Evolutionary conservation across 2,888 invertebrate species (phyloP).

Genomic region (Dendrolimus pini): DNA sequence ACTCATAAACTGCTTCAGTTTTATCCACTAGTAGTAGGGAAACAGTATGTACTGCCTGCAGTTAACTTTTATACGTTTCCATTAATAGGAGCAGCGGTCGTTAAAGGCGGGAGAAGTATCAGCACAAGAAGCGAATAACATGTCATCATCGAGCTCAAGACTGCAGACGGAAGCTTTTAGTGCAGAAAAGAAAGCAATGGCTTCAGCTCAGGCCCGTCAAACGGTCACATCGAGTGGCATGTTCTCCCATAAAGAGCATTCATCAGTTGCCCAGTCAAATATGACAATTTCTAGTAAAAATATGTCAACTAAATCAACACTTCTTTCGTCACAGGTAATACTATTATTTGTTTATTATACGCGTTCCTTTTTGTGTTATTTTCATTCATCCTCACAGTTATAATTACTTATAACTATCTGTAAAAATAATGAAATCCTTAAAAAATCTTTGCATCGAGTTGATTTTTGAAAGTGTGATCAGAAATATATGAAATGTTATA

Average conservation of each 20-base stretch:
- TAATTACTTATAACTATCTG: no score
- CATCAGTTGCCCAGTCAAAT: slow-evolving; percentile 87
- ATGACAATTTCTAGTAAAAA: slow-evolving; percentile 87
- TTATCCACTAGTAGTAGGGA: no score
- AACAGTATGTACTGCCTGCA: no score
- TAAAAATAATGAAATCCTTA: no score
- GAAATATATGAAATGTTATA: no score
- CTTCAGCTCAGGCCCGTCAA: slow-evolving; percentile 86
- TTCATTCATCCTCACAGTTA: no score
- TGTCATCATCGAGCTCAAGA: slow-evolving; percentile 89
- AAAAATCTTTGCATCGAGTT: no score
- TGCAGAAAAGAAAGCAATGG: slow-evolving; percentile 86
- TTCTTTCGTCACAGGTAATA: slow-evolving; percentile 72
- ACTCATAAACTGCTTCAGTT: slow-evolving; percentile 4
- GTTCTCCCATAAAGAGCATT: slow-evolving; percentile 82
- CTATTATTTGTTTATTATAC: neutral
- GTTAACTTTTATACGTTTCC: no score
- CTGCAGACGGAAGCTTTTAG: slow-evolving; percentile 91
- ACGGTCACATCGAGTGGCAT: slow-evolving; percentile 88
- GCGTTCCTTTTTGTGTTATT: no score
- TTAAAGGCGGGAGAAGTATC: slow-evolving; percentile 89
- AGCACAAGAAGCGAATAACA: slow-evolving; percentile 90
- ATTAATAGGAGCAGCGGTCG: slow-evolving; percentile 86
- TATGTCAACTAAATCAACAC: slow-evolving; percentile 79
- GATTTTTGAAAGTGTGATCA: no score